A percentile compares a stretch with the other conserved stretches of the same genome.
phyloP scores from a whole-genome alignment of 2,113 vertebrate species.

The Charina bottae region DNA sequence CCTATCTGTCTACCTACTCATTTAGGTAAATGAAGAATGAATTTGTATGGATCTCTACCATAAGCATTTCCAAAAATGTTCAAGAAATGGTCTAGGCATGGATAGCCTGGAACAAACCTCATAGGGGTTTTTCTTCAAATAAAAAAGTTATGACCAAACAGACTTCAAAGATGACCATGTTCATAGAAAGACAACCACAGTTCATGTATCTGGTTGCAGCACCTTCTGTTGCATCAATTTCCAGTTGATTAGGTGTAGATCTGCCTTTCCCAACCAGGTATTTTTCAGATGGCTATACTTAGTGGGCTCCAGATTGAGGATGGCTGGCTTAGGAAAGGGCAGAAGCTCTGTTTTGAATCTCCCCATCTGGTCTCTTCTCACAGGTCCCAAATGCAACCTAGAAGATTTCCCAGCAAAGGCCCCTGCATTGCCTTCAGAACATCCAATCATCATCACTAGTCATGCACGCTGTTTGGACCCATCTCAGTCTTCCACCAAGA shows the following conservation, averaged over 20 bases:
- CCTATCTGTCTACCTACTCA: neutral
- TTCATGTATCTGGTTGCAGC: neutral
- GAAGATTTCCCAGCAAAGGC: slow-evolving; percentile 2
- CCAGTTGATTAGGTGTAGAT: neutral
- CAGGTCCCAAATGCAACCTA: slow-evolving; percentile 27
- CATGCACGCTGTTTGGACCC: slow-evolving; percentile 6
- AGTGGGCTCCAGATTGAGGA: neutral
- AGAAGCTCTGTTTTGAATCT: neutral
- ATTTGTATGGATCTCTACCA: neutral
- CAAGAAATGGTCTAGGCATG: neutral
- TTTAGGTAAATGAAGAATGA: neutral
- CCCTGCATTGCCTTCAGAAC: neutral
- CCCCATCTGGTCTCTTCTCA: neutral
- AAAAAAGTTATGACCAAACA: neutral
- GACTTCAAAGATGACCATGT: neutral
- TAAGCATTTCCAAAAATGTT: neutral
- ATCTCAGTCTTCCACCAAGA: neutral
- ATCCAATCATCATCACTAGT: neutral
- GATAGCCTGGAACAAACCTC: neutral
- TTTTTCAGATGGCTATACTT: neutral
- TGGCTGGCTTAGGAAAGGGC: neutral
- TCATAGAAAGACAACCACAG: neutral
- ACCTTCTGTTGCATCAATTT: neutral
- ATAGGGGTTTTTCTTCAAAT: neutral
- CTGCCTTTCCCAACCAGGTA: neutral